Conservation (phyloP, 2,797 vertebrate genomes). For the Sebastes jordani region DNA sequence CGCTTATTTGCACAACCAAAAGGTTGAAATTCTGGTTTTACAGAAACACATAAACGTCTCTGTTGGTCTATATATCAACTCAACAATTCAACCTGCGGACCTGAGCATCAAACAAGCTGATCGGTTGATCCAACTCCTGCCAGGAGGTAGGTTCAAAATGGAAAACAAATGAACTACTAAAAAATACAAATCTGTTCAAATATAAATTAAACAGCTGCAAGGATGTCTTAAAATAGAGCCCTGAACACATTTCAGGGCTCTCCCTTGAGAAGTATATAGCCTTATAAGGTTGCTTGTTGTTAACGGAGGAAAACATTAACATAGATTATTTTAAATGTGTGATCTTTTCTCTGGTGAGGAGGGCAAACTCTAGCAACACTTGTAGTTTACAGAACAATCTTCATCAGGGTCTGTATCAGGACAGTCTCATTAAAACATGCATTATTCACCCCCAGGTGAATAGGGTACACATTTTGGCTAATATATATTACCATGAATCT, state of each 20-base stretch:
- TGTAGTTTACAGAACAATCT: background rate
- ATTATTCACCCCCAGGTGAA: too few relatives aligned
- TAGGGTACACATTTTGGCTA: too few relatives aligned
- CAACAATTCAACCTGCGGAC: background rate
- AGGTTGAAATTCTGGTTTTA: background rate
- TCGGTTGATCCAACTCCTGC: background rate
- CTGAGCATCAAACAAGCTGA: background rate
- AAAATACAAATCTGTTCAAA: background rate
- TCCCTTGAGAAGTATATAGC: background rate
- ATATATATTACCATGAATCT: too few relatives aligned
- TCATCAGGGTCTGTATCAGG: background rate
- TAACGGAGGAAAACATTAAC: background rate
- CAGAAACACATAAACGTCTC: background rate
- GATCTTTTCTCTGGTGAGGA: background rate
- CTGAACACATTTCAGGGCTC: background rate
- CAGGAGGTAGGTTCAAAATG: background rate
- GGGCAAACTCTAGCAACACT: background rate
- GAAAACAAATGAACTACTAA: background rate
- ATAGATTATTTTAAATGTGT: too few relatives aligned
- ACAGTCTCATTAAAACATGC: background rate
- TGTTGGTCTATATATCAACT: background rate
- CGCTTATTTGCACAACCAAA: background rate
- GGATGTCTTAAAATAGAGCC: background rate
- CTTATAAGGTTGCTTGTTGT: background rate
- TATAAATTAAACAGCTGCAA: background rate